Percentiles rank a stretch among this genome's conserved stretches.
These are phyloP conservation scores for Gryon sp. DNA, from an alignment of 1,140 invertebrate species.

Conservation along the genomic window DNA sequence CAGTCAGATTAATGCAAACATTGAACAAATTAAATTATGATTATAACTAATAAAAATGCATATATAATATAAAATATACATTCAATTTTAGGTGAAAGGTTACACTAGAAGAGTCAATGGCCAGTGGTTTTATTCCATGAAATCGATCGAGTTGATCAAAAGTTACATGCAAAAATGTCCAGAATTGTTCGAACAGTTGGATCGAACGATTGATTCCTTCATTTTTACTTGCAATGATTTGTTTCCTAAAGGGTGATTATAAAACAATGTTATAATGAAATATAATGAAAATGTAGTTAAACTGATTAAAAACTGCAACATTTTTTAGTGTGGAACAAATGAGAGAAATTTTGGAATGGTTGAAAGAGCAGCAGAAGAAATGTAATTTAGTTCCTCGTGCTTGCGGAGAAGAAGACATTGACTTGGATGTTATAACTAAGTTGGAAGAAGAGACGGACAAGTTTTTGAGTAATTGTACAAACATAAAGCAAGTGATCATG, in stretches of 20 bases:
- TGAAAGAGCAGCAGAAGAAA: conserved; percentile 84
- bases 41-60: too few relatives aligned
- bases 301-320: neutral
- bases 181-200: conserved; percentile 85
- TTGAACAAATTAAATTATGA: too few relatives aligned
- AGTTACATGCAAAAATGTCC: conserved; percentile 87
- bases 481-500: conserved; percentile 82
- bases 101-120: conserved; percentile 87
- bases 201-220: conserved; percentile 70
- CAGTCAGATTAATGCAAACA: conserved; percentile 22
- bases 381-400: conserved; percentile 81
- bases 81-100: conserved; percentile 84
- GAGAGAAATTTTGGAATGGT: conserved; percentile 84
- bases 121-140: conserved; percentile 90
- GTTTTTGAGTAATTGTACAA: conserved; percentile 64
- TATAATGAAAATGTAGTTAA: neutral
- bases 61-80: too few relatives aligned
- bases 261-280: neutral
- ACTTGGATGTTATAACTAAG: conserved; percentile 83
- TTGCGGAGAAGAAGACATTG: conserved; percentile 85
- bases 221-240: conserved; percentile 84
- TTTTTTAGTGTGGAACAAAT: conserved; percentile 73
- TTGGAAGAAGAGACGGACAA: conserved; percentile 82
- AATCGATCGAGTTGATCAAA: conserved; percentile 85
- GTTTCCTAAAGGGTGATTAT: conserved; percentile 81